Base-by-base conservation (phyloP, 37 sponge, comb jelly and placozoan species). In the Bolinopsis microptera region DNA sequence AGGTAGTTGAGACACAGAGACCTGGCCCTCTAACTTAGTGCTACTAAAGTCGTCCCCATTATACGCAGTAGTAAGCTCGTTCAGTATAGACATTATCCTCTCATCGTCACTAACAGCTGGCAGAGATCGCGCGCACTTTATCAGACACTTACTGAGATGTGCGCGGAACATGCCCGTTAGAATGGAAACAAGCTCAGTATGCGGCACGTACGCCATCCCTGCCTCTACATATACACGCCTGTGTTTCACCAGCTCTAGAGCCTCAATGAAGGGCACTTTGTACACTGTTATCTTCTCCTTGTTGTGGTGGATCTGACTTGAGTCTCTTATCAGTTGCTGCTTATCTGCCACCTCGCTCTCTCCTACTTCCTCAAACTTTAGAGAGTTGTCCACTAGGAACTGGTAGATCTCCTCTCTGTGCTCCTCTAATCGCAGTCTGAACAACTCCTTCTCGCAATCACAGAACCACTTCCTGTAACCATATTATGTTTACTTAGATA, bases 41-140 rank as follows among this genome's bases (percentile, higher is more conserved):
- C 39, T 86, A 18, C 61, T 39, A 32, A 77, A 77, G 38, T 93
- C 76, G 69, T 36, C 39, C 16, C 39, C 76, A 24, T 35, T 22
- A 26, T 72, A 68, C 32, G 76, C 39, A 18, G 93, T 93, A 1
- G 93, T 72, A n/a, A 93, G 39, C 61, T 93, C 76, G 25, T 72
- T 61, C 41, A 93, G n/a, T 0, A 74, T 93, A 9, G 72, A 32
- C 76, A 93, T 69, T 8, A 93, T 24, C 39, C 97, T 74, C 75
- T 97, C 96, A 86, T 97, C 97, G 33, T 97, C 96, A 38, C 95
- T 96, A 27, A 97, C 86, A n/a, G 93, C 80, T 31, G 94, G 93
- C 30, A 97, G 94, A 26, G 95, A 76, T 31, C 95, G 93, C 1
- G 95, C 94, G 28, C 90, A 86, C 26, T 86, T 86, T 0, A 86